Percentiles rank a stretch among this genome's conserved stretches.
phyloP scores from a whole-genome alignment of 2,113 vertebrate genomes.

The Progne subis region DNA sequence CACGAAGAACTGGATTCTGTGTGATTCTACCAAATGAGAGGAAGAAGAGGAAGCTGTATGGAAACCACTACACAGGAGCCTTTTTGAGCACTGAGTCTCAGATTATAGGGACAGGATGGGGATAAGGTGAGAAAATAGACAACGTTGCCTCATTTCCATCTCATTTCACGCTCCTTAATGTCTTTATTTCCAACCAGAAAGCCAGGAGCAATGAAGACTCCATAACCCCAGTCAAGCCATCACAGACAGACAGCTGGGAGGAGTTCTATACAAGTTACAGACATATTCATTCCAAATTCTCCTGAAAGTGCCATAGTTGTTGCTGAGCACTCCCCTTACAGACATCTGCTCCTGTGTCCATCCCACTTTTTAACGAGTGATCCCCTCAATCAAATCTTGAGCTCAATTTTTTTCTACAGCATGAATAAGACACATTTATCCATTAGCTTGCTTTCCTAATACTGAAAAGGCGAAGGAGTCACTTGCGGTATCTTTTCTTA shows the following conservation, averaged over 20 bases:
- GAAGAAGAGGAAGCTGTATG: neutral
- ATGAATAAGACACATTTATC: neutral
- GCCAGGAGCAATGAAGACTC: neutral
- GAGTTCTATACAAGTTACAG: neutral
- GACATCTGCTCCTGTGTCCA: neutral
- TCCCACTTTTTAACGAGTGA: neutral
- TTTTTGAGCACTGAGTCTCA: neutral
- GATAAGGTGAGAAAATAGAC: neutral
- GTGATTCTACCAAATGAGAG: neutral
- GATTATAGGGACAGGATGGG: neutral
- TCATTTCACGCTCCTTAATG: neutral
- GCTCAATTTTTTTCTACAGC: neutral
- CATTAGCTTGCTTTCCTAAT: neutral
- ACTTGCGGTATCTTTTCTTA: neutral
- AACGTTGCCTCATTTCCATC: neutral
- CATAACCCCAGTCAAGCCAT: neutral
- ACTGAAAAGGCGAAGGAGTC: neutral
- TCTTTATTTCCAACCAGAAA: neutral
- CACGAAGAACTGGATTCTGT: neutral
- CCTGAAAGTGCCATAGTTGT: neutral
- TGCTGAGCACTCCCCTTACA: accelerated
- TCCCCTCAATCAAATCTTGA: neutral
- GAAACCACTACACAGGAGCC: neutral
- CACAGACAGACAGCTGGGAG: neutral
- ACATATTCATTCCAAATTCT: neutral